phyloP scores from a whole-genome alignment of 2,797 vertebrate genomes.

The Pseudocheirus occidentalis region DNA sequence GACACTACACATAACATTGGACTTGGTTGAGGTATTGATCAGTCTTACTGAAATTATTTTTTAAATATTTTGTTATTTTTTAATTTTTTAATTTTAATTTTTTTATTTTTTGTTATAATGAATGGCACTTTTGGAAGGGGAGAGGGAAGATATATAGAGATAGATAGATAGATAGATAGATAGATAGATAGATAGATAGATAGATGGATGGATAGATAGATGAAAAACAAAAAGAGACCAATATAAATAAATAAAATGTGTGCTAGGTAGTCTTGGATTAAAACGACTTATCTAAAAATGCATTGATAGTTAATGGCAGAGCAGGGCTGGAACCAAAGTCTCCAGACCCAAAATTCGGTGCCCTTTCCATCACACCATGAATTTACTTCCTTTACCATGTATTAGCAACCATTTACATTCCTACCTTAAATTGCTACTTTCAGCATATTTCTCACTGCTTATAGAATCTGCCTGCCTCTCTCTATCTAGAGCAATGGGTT shows the following conservation, averaged over 20 bases:
- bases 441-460: background rate
- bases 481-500: no score
- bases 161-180: no score
- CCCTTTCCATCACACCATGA: background rate
- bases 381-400: background rate
- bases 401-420: background rate
- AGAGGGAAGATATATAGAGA: background rate
- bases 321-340: background rate
- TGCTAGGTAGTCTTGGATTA: background rate
- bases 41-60: background rate
- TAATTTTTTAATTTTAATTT: no score
- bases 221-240: background rate
- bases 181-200: no score
- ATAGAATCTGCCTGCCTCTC: no score
- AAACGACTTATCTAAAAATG: background rate
- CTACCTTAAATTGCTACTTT: background rate
- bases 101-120: background rate
- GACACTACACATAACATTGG: background rate
- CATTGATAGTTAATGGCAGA: no score
- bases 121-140: background rate
- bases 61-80: no score
- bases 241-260: background rate
- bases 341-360: background rate
- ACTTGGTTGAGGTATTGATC: background rate
- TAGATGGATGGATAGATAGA: background rate